Conservation (phyloP, 2,113 vertebrate genomes). For the Lanius ludovicianus region DNA sequence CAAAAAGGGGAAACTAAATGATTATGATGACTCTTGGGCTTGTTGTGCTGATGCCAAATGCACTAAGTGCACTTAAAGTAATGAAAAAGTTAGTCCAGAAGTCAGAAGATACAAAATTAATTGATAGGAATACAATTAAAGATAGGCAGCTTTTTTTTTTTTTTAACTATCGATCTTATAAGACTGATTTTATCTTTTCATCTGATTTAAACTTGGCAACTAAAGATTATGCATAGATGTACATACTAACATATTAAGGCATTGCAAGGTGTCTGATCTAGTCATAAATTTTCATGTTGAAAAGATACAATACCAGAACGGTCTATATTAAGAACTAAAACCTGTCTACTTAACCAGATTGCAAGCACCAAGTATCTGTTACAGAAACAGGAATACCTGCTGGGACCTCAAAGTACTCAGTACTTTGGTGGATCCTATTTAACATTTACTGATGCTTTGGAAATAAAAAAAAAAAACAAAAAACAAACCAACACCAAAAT, state of each 20-base stretch:
- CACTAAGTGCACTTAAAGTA: slow-evolving; percentile 39
- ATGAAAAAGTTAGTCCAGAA: slow-evolving; percentile 34
- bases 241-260: background rate
- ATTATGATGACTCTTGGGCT: background rate
- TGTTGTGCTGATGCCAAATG: background rate
- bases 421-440: background rate
- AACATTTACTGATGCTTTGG: background rate
- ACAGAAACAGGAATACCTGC: background rate
- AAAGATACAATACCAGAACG: background rate
- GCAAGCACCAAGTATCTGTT: background rate
- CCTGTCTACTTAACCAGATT: background rate
- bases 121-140: background rate
- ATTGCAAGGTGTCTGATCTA: background rate
- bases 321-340: background rate
- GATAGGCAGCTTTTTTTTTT: background rate
- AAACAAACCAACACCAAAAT: background rate
- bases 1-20: background rate
- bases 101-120: background rate
- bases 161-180: background rate
- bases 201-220: background rate
- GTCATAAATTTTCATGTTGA: background rate
- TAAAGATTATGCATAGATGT: background rate
- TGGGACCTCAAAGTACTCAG: background rate
- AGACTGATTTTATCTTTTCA: background rate
- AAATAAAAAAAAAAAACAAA: background rate